Evolutionary conservation across 2,888 invertebrate genomes (phyloP).

Genomic region (Dimorphilus gyrociliatus): DNA sequence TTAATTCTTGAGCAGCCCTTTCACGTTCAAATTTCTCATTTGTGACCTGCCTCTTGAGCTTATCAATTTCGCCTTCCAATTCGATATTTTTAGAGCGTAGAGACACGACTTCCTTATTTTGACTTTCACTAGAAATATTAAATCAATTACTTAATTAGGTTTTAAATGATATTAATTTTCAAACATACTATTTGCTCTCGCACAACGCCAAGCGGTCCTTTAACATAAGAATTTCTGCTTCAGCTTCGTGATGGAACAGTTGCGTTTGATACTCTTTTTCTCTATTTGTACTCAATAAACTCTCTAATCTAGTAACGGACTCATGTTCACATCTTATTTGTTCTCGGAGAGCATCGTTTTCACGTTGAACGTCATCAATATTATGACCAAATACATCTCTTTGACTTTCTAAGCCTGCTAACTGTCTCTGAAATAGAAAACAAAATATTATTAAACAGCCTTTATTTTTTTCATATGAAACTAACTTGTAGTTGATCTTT

Average conservation of each 20-base stretch:
- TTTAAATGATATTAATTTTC: neutral
- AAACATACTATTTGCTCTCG: constrained; percentile 34
- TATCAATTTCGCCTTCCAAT: constrained; percentile 34
- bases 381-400: too few relatives aligned
- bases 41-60: constrained; percentile 31
- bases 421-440: too few relatives aligned
- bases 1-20: constrained; percentile 31
- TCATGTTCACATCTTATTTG: constrained; percentile 25
- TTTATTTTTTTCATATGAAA: too few relatives aligned
- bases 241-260: constrained; percentile 30
- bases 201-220: constrained; percentile 33
- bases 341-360: constrained; percentile 20
- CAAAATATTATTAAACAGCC: too few relatives aligned
- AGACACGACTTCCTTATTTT: constrained; percentile 30
- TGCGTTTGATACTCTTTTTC: constrained; percentile 38
- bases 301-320: constrained; percentile 29
- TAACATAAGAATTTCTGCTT: constrained; percentile 33
- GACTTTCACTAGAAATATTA: constrained; percentile 24
- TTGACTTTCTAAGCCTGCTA: too few relatives aligned
- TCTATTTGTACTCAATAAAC: constrained; percentile 27
- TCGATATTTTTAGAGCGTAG: constrained; percentile 31
- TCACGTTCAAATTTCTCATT: constrained; percentile 38
- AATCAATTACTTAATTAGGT: constrained; percentile 1
- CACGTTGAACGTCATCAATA: constrained; percentile 27
- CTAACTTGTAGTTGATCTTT: constrained; percentile 32